Base-by-base conservation (phyloP, 2,113 vertebrate genomes). In the Bostrychus sinensis region DNA sequence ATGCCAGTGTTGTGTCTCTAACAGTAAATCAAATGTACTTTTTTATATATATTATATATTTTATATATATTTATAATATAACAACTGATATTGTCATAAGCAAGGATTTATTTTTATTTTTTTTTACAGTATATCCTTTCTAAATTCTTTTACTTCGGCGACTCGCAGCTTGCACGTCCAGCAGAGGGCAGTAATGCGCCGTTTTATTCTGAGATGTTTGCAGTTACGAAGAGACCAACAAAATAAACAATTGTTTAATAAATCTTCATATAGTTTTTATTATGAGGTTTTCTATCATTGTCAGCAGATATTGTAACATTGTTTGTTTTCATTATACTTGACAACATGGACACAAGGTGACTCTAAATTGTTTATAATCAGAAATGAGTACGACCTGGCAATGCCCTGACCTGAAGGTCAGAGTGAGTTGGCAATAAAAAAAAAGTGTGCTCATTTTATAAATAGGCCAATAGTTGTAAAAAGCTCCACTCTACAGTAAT, bases 161-260 rank as follows among this genome's bases (percentile, higher is more conserved):
- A n/a, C n/a, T n/a, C 11, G 32, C 4, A 56, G 46, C 36, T 32
- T 4, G 12, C 7, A 36, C 54, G 26, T 53, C 7, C 87, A 78
- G 64, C 66, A 89, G 87, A 77, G 75, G 80, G 80, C 81, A 80
- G 63, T 55, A 50, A 64, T 53, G 32, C 19, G 41, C 16, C 55
- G 70, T 57, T 39, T 34, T 37, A 59, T 9, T 48, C 12, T 45
- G 14, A 26, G 30, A 2, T 2, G 60, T 62, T 28, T 38, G 7
- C 12, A n/a, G 57, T 22, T 17, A 54, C 2, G 8, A 23, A 14
- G 12, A 16, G 37, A 39, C 39, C 13, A 19, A 6, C 8, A 9
- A 12, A 30, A 51, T 9, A 16, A 14, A 23, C 2, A 41, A 58
- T 11, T 20, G 2, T 34, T 11, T 10, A 1, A 37, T 62, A 20